A percentile compares a stretch with the other conserved stretches of the same genome.
Conservation (phyloP, 2,113 vertebrate species). For the Acanthisitta chloris region DNA sequence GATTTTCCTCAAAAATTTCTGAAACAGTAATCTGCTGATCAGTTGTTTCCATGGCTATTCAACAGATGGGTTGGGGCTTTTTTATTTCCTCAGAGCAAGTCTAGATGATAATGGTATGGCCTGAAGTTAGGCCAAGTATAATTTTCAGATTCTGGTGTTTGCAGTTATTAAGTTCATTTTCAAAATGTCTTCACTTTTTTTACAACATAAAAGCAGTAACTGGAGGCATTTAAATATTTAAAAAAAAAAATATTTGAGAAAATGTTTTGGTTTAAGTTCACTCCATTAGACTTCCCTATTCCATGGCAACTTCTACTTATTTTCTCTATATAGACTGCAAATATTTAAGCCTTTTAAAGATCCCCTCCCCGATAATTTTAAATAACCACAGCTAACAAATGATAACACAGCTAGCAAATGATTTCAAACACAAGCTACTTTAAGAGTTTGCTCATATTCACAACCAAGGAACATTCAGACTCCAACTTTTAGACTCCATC, state of each 20-base stretch:
- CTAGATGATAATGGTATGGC: not conserved
- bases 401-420: not conserved
- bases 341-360: not conserved
- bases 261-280: not conserved
- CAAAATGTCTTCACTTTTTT: not conserved
- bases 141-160: not conserved
- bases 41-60: not conserved
- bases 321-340: not conserved
- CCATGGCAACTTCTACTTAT: not conserved
- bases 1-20: not conserved
- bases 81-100: not conserved
- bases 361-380: not conserved
- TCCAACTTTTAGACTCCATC: not conserved
- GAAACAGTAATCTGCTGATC: not conserved
- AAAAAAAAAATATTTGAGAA: not conserved
- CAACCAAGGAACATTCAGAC: not conserved
- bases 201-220: not conserved
- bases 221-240: not conserved
- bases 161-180: not conserved
- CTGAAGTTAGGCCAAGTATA: not conserved
- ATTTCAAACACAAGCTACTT: not conserved
- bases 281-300: not conserved
- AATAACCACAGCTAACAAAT: not conserved
- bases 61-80: not conserved
- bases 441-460: not conserved